Evolutionary conservation across 1,140 invertebrate genomes (phyloP).

Genomic region (Dreissena polymorpha): DNA sequence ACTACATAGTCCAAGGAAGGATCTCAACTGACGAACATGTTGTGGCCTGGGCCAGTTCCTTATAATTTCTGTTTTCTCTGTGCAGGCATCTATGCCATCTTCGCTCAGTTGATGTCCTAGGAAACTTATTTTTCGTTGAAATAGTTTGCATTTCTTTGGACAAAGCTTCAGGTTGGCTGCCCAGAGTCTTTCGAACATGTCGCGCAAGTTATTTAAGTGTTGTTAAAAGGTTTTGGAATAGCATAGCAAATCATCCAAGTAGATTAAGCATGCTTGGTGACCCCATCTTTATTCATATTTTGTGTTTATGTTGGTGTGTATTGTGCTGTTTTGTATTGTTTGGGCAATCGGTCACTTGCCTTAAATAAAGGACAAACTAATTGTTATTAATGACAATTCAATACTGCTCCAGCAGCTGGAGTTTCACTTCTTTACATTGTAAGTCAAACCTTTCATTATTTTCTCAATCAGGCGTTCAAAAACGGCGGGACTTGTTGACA

Average conservation of each 20-base stretch:
- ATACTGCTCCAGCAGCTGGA: too few relatives aligned
- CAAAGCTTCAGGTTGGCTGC: constrained; percentile 25
- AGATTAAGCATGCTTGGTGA: constrained; percentile 33
- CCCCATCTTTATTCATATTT: too few relatives aligned
- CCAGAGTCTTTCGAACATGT: constrained; percentile 12
- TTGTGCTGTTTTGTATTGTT: too few relatives aligned
- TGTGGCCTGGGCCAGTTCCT: constrained; percentile 21
- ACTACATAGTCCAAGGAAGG: constrained; percentile 6
- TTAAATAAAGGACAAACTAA: too few relatives aligned
- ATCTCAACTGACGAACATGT: constrained; percentile 15
- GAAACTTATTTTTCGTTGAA: constrained; percentile 15
- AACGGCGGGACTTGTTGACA: constrained; percentile 12
- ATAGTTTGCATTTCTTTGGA: constrained; percentile 37
- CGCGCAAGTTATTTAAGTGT: background rate
- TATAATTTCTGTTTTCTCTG: constrained; percentile 6
- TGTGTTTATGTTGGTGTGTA: too few relatives aligned
- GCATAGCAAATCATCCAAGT: constrained; percentile 29
- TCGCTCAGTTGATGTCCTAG: constrained; percentile 22
- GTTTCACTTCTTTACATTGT: too few relatives aligned
- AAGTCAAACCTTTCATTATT: constrained; percentile 1
- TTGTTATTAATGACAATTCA: too few relatives aligned
- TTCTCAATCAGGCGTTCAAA: constrained; percentile 29
- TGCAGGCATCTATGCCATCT: background rate
- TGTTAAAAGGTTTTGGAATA: constrained; percentile 8
- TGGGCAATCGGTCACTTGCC: too few relatives aligned